phyloP scores from a whole-genome alignment of 2,797 vertebrate genomes.

The Chaunax sp. region DNA sequence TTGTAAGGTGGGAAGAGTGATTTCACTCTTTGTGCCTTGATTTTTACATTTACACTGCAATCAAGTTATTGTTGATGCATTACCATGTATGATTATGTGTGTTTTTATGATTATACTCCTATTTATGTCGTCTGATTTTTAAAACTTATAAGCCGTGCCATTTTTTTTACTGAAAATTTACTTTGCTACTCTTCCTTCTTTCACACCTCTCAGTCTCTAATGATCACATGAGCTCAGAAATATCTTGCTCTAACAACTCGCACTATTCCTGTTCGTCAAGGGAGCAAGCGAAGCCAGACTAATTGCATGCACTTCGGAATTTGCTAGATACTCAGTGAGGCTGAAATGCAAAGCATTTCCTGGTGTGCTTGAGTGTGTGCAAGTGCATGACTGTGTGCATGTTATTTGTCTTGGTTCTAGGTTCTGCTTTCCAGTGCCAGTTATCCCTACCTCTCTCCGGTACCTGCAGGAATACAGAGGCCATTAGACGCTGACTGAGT shows the following conservation, averaged over 20 bases:
- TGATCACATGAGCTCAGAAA: slow-evolving; percentile 69
- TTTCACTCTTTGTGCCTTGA: slow-evolving; percentile 47
- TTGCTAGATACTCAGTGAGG: slow-evolving; percentile 42
- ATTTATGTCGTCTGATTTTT: slow-evolving; percentile 42
- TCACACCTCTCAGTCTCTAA: slow-evolving; percentile 57
- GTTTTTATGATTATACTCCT: slow-evolving; percentile 45
- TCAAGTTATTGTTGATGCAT: slow-evolving; percentile 32
- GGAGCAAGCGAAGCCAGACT: slow-evolving; percentile 53
- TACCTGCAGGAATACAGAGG: slow-evolving; percentile 72
- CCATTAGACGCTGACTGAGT: slow-evolving; percentile 71
- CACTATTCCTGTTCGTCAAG: slow-evolving; percentile 51
- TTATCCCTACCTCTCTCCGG: slow-evolving; percentile 43
- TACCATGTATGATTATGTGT: slow-evolving; percentile 37
- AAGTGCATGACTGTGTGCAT: slow-evolving; percentile 21
- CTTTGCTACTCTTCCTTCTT: slow-evolving; percentile 36
- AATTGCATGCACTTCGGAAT: slow-evolving; percentile 59
- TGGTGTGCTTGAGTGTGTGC: slow-evolving; percentile 1
- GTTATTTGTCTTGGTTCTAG: slow-evolving; percentile 44
- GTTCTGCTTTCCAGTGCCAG: slow-evolving; percentile 52
- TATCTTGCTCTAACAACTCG: slow-evolving; percentile 60
- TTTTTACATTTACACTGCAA: slow-evolving; percentile 50
- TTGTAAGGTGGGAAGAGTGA: neutral
- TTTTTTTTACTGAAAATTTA: slow-evolving; percentile 38
- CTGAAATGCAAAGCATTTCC: slow-evolving; percentile 9
- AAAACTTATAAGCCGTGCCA: slow-evolving; percentile 46